phyloP scores from a whole-genome alignment of 2,797 vertebrate species.

The Pristis pectinata region DNA sequence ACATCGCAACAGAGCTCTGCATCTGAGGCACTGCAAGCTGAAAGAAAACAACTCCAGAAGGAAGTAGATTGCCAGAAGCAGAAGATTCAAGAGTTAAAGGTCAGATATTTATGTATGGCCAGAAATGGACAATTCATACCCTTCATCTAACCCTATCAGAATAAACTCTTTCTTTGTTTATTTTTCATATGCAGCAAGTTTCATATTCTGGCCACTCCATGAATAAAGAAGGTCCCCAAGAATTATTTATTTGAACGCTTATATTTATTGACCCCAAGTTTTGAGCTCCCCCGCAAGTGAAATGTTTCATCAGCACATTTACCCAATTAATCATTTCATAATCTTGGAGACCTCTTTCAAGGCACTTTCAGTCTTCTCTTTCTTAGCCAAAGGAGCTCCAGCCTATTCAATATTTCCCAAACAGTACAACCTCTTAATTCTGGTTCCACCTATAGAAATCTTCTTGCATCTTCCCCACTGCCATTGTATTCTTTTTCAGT shows the following conservation, averaged over 20 bases:
- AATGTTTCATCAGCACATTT: not conserved
- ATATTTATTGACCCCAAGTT: not conserved
- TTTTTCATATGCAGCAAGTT: not conserved
- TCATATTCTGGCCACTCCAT: not conserved
- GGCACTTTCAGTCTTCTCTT: not conserved
- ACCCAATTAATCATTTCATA: not conserved
- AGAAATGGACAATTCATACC: not conserved
- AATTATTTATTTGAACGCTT: not conserved
- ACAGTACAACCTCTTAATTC: not conserved
- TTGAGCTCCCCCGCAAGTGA: not conserved
- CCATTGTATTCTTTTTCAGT: not conserved
- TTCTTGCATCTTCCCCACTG: not conserved
- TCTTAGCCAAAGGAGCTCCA: not conserved
- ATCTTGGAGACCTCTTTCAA: not conserved
- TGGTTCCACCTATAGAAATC: not conserved
- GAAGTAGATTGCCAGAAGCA: conserved; percentile 58
- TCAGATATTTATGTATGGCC: conserved; percentile 41
- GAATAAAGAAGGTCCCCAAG: not conserved
- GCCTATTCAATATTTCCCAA: not conserved
- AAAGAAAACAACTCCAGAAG: conserved; percentile 62
- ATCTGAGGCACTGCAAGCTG: conserved; percentile 53
- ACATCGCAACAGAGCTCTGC: conserved; percentile 53
- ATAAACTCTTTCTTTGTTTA: not conserved
- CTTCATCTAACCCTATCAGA: not conserved
- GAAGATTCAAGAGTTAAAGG: conserved; percentile 62